Conservation (phyloP, 2,888 invertebrate species). For the Cerceris rybyensis region DNA sequence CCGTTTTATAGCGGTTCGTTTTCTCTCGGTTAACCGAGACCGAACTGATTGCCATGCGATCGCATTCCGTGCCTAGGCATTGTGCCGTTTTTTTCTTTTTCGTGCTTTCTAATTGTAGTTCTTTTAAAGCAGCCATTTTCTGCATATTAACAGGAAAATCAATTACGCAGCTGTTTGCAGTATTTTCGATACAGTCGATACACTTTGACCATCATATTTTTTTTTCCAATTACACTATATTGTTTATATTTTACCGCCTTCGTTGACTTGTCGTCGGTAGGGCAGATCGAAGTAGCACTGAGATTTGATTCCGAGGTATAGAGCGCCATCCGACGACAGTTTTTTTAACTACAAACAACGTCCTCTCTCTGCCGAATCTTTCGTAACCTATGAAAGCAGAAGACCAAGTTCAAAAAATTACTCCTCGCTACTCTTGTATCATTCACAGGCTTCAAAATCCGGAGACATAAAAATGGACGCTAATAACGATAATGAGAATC, state of each 20-base stretch:
- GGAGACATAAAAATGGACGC: conserved; percentile 84
- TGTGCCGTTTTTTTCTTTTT: conserved; percentile 6
- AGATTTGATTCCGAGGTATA: not conserved
- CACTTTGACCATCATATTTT: too few relatives aligned
- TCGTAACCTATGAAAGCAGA: conserved; percentile 74
- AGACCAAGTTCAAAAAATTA: conserved; percentile 48
- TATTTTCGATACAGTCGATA: too few relatives aligned
- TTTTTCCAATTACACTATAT: too few relatives aligned
- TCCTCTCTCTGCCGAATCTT: conserved; percentile 58
- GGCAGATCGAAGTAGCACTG: not conserved
- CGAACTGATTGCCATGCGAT: conserved; percentile 66
- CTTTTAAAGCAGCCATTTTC: too few relatives aligned
- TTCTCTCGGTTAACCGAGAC: conserved; percentile 62
- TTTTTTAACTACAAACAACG: conserved; percentile 9
- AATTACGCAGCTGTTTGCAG: too few relatives aligned
- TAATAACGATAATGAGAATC: conserved; percentile 86
- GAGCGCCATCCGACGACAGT: conserved; percentile 43
- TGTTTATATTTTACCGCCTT: too few relatives aligned
- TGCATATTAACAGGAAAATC: too few relatives aligned
- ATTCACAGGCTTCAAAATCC: conserved; percentile 24
- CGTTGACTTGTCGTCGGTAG: conserved; percentile 10
- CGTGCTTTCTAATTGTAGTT: too few relatives aligned
- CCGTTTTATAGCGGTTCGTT: conserved; percentile 64
- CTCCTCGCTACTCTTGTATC: conserved; percentile 10
- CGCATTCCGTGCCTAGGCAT: conserved; percentile 58